Base-by-base conservation (phyloP, 2,113 vertebrate genomes). In the Thunnus thynnus region DNA sequence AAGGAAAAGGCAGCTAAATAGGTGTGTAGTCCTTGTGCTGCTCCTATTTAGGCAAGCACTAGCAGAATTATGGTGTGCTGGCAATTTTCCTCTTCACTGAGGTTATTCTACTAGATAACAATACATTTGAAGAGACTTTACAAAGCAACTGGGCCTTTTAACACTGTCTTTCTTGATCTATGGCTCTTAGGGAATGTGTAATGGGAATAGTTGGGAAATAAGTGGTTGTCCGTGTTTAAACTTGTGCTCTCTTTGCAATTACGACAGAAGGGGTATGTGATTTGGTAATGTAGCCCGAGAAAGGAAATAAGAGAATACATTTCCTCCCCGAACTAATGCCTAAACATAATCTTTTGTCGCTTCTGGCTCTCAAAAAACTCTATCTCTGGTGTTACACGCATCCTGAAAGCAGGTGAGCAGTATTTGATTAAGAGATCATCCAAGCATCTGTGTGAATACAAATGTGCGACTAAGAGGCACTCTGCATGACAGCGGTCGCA, bases 371-470 rank as follows among this genome's bases (percentile, higher is more conserved):
- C 52, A 80, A 63, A 63, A 83, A 72, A 77, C 80, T 72, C 82
- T 72, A 76, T 67, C 73, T 62, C 50, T 14, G 82, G 56, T 4
- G 68, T 57, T 44, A 78, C 61, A 48, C 7, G 1, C 64, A 69
- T 75, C 76, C 80, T 41, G 52, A 77, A 76, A 86, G 83, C 83
- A 84, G 85, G 83, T 81, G 89, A 91, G 85, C 57, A 46, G 54
- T 89, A 78, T 91, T 91, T 91, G 88, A 91, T 86, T 80, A 92
- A 88, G 86, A 88, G 89, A 91, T 91, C 83, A 83, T 69, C 52
- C 79, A 72, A 72, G 79, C 62, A 71, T 78, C 86, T 66, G 83
- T 57, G 61, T 88, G 88, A 92, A 92, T 91, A 91, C 88, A 88
- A 90, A 92, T 86, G 85, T 51, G 67, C 18, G 17, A 64, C 78